Evolutionary conservation across 2,888 invertebrate genomes (phyloP), one percentile per base, ranked within the genome.

Genomic region (Napeogenes sylphis): DNA sequence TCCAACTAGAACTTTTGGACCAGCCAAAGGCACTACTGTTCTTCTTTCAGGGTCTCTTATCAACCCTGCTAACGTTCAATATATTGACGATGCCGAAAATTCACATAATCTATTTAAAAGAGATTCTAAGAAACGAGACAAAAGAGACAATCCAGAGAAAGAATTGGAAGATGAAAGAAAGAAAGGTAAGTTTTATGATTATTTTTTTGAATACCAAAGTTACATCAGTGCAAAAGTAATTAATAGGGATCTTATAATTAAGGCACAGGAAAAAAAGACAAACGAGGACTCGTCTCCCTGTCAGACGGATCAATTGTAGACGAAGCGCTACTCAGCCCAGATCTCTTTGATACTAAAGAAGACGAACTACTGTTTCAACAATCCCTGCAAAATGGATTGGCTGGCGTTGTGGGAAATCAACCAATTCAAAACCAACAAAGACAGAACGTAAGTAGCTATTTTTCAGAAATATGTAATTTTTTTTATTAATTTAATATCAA

Each of bases 231-330:
- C 56, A 56, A 30, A 45, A 35, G 13, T 33, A 38, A 42, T 55
- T 47, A 51, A 51, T 45, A 58, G 46, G n/a, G 4, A 72, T 73
- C 55, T 42, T 66, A 68, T 5, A 63, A 78, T 70, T 42, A 42
- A 42, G 42, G 2, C 42, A 59, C 79, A 78, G 92, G 90, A 54
- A 92, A 91, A 74, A 88, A 92, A 58, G 91, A 91, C 58, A 95
- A 95, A 71, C 92, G 95, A 0, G 95, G 93, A 2, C 78, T 95
- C 38, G 89, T 94, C 0, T 90, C 92, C 33, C 76, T 95, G 5
- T 91, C 92, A 0, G 94, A 95, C 67, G 95, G 94, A 0, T 92
- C 94, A 0, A 84, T 95, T 56, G 85, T 94, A 0, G 94, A 95
- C 69, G 94, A 94, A 71, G 90, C 91, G 0, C 82, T 92, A 21